phyloP scores from a whole-genome alignment of 2,797 vertebrate genomes.

The Poecilia velifera region DNA sequence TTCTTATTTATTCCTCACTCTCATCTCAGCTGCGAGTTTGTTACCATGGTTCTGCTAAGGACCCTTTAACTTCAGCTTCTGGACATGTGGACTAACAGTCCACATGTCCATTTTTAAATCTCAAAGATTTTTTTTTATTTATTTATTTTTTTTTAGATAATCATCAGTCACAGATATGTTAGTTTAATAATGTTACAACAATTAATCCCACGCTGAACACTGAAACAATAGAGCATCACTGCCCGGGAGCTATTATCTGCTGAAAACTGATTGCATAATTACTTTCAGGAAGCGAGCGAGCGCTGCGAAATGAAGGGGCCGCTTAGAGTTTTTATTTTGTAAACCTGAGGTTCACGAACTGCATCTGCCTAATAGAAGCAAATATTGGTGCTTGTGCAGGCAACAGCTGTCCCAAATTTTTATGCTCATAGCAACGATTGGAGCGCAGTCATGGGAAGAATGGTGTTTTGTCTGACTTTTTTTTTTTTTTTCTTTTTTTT shows the following conservation, averaged over 20 bases:
- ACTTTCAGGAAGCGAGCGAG: conserved; percentile 27
- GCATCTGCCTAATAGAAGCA: conserved; percentile 34
- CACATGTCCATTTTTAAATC: conserved; percentile 34
- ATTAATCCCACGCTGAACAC: conserved; percentile 57
- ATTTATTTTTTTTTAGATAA: conserved; percentile 27
- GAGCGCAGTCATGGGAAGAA: conserved; percentile 21
- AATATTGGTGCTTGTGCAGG: conserved; percentile 28
- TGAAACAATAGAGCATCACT: conserved; percentile 45
- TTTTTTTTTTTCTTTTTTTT: conserved; percentile 51
- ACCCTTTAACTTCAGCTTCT: conserved; percentile 34
- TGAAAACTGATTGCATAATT: conserved; percentile 56
- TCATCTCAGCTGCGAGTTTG: neutral
- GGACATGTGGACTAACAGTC: conserved; percentile 40
- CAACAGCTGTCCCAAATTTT: conserved; percentile 36
- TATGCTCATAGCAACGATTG: conserved; percentile 24
- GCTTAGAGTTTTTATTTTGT: conserved; percentile 31
- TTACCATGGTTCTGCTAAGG: conserved; percentile 7
- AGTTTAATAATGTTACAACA: conserved; percentile 46
- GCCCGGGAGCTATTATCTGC: conserved; percentile 51
- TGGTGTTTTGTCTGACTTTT: conserved; percentile 45
- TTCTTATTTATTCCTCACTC: neutral
- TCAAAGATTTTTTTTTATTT: conserved; percentile 13
- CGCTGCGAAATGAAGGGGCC: neutral
- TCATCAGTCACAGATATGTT: conserved; percentile 60
- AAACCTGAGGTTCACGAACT: conserved; percentile 41